Evolutionary conservation across 2,888 invertebrate genomes (phyloP).

Genomic region (Phanerotoma sp.): DNA sequence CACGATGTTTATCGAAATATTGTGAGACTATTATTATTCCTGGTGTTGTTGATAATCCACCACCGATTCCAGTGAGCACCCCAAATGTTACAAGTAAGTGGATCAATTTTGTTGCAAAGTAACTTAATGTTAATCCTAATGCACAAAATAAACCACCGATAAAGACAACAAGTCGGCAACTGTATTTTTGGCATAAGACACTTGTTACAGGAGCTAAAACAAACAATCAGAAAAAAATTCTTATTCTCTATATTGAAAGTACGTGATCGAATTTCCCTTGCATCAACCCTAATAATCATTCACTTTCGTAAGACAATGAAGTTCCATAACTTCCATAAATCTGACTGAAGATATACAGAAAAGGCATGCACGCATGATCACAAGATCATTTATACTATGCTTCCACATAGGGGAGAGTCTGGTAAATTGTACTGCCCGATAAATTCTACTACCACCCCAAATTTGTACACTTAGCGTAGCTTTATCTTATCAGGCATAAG

Average conservation of each 20-base stretch:
- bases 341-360: no score
- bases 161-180: slow-evolving; percentile 71
- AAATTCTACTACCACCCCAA: no score
- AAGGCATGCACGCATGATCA: no score
- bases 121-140: slow-evolving; percentile 69
- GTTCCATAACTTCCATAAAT: no score
- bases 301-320: no score
- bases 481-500: no score
- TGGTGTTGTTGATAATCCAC: slow-evolving; percentile 77
- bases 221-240: slow-evolving; percentile 28
- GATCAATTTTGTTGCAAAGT: slow-evolving; percentile 69
- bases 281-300: no score
- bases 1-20: slow-evolving; percentile 77
- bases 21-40: slow-evolving; percentile 80
- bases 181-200: slow-evolving; percentile 67
- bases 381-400: no score
- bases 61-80: slow-evolving; percentile 73
- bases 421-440: no score
- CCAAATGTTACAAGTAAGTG: slow-evolving; percentile 73
- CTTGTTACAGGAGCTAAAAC: slow-evolving; percentile 70
- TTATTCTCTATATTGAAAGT: not conserved
- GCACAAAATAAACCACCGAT: slow-evolving; percentile 73
- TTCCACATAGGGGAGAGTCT: no score
- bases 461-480: no score
- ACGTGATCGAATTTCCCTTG: not conserved